These are phyloP conservation scores for Apodemia zela DNA, from an alignment of 2,888 invertebrate species.

Conservation along the genomic window DNA sequence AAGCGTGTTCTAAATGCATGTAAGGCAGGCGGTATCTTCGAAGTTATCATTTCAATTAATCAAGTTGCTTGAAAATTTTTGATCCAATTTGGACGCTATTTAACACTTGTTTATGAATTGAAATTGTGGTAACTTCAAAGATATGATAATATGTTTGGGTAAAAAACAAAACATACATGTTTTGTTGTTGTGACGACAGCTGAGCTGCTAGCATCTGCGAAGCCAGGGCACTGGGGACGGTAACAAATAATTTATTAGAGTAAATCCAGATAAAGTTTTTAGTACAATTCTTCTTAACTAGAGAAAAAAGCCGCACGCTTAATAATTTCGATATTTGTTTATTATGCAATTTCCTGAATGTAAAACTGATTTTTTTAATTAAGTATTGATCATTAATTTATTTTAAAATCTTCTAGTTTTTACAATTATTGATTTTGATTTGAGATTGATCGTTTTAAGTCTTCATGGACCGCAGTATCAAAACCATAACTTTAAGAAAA, in stretches of 20 bases:
- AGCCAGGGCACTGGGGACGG: slow-evolving; percentile 96
- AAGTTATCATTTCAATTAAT: slow-evolving; percentile 48
- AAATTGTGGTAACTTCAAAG: slow-evolving; percentile 43
- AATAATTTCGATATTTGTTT: slow-evolving; percentile 18
- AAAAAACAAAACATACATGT: slow-evolving; percentile 90
- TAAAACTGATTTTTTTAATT: no score
- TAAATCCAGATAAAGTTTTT: slow-evolving; percentile 43
- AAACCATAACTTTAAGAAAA: no score
- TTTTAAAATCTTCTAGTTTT: no score
- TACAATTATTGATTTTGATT: no score
- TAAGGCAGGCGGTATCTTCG: slow-evolving; percentile 54
- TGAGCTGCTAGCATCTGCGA: slow-evolving; percentile 97
- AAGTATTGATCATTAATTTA: no score
- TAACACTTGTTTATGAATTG: slow-evolving; percentile 14
- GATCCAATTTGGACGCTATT: background rate
- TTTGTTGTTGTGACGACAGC: slow-evolving; percentile 95
- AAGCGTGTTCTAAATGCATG: slow-evolving; percentile 74
- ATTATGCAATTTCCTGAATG: background rate
- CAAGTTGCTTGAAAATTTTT: slow-evolving; percentile 1
- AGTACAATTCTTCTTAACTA: background rate
- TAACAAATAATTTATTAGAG: slow-evolving; percentile 75
- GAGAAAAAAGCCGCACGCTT: slow-evolving; percentile 58
- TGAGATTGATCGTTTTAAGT: no score
- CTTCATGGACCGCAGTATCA: no score
- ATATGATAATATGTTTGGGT: slow-evolving; percentile 50